Conservation (phyloP, 2,888 invertebrate species). For the Ormia ochracea region DNA sequence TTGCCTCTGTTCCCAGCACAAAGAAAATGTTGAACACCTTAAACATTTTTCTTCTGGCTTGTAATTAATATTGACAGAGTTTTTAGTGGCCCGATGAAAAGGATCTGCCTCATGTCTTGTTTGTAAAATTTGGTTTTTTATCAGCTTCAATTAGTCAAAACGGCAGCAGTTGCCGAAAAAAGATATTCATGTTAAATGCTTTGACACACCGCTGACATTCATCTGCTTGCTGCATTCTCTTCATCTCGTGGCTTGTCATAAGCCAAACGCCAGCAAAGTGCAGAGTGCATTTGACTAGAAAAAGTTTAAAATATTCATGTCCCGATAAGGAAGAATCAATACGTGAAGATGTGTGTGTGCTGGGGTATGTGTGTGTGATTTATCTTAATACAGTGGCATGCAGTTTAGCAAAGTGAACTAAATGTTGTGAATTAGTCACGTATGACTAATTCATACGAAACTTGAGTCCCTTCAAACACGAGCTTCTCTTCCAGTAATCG, state of each 20-base stretch:
- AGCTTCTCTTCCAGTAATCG: no score
- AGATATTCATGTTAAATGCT: neutral
- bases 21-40: no score
- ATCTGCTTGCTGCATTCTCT: neutral
- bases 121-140: neutral
- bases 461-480: no score
- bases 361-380: neutral
- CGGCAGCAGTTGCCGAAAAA: neutral
- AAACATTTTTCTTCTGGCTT: neutral
- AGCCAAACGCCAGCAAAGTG: neutral
- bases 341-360: neutral
- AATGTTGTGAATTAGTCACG: no score
- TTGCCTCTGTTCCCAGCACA: no score
- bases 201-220: constrained; percentile 29
- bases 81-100: constrained; percentile 19
- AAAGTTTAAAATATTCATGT: neutral
- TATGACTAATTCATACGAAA: no score
- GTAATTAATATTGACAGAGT: constrained; percentile 1
- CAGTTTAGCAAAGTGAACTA: no score
- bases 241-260: neutral
- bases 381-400: no score
- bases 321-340: no score
- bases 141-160: constrained; percentile 14
- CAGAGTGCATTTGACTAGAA: neutral
- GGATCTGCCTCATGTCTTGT: neutral